phyloP scores from a whole-genome alignment of 2,113 vertebrate species.

The Dicerorhinus sumatrensis region DNA sequence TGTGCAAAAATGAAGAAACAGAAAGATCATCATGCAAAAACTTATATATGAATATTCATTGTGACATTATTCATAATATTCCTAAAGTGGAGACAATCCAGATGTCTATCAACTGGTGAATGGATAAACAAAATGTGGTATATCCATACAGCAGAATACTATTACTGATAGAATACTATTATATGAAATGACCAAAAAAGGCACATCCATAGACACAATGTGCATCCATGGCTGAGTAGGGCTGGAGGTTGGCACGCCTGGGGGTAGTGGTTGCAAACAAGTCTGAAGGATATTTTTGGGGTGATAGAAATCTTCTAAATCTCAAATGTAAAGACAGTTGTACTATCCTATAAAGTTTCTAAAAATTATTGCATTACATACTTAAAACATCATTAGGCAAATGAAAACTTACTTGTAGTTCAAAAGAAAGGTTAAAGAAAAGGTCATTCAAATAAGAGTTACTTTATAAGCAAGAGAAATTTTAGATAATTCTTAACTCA shows the following conservation, averaged over 20 bases:
- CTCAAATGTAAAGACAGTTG: not conserved
- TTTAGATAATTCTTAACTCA: not conserved
- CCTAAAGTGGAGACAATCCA: not conserved
- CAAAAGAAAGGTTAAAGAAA: not conserved
- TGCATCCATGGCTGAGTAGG: rapidly evolving
- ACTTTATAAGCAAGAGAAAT: not conserved
- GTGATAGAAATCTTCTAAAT: not conserved
- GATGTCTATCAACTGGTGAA: not conserved
- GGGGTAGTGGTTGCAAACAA: not conserved
- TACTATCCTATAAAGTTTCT: not conserved
- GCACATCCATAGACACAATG: not conserved
- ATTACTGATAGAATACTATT: not conserved
- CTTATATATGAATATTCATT: not conserved
- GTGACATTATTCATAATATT: not conserved
- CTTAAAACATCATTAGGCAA: not conserved
- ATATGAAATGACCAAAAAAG: not conserved
- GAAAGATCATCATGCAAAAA: not conserved
- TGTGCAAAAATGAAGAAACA: not conserved
- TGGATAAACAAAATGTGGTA: not conserved
- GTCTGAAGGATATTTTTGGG: not conserved
- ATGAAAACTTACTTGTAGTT: not conserved
- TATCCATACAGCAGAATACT: too few species aligned
- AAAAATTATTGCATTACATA: not conserved
- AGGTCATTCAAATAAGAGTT: not conserved
- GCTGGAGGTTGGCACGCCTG: too few species aligned